Base-by-base conservation (phyloP, 2,797 vertebrate species). In the Alfaro cultratus region DNA sequence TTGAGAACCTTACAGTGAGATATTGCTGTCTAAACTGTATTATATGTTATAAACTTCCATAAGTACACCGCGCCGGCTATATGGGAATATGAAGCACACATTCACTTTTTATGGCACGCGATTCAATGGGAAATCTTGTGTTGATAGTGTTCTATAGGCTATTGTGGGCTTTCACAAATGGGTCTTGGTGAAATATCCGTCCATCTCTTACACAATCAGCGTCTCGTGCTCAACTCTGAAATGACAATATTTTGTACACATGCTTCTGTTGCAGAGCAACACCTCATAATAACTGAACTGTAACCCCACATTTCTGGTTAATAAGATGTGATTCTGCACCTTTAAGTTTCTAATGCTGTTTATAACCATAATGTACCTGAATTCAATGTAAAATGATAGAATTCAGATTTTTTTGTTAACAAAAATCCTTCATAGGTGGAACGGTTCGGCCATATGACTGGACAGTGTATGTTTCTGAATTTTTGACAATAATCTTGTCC, bases 1-100 rank as follows among this genome's bases (percentile, higher is more conserved):
- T 88, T 88, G 90, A 91, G 89, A 85, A 91, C 90, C 77, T 84
- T 81, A 81, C 68, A 15, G 87, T 88, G 80, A 91, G 88, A 87
- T 83, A 81, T 80, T 71, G 73, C 90, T 67, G 83, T 83, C 86
- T 92, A 87, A 92, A 94, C 84, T 89, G 76, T 83, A 81, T 86
- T 87, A 73, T 83, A 88, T 80, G 79, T 89, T 89, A 85, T 84
- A 90, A 91, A 89, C 86, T 83, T 88, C 76, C 82, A 68, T 74
- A 85, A 89, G 68, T 91, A 83, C 83, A 83, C 74, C 70, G 80
- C 86, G 47, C 81, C 73, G 77, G 81, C 86, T 74, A 72, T 79
- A 75, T 49, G 64, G 79, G 73, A 80, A 88, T 51, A 81, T 79
- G 77, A 77, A 73, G 82, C 81, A 70, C 39, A 77, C 46, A 43